These are phyloP conservation scores for Zeuzera pyrina DNA, from an alignment of 2,888 invertebrate species.

Conservation along the genomic window DNA sequence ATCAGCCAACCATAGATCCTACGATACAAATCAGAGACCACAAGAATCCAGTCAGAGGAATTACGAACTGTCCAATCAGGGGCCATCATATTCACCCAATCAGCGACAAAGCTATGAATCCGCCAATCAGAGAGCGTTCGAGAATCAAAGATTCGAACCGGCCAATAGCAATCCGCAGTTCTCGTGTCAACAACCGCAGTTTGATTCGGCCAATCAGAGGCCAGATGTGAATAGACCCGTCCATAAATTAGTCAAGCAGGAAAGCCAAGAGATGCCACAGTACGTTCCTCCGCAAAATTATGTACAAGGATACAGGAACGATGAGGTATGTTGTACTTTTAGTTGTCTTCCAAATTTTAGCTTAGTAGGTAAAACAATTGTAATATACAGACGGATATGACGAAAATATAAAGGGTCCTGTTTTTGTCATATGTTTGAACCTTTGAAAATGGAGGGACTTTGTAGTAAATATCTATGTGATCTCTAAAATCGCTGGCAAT, in stretches of 20 bases:
- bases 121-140: slow-evolving; percentile 16
- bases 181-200: slow-evolving; percentile 10
- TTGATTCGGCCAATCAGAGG: slow-evolving; percentile 16
- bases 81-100: slow-evolving; percentile 11
- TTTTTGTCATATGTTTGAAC: too few relatives aligned
- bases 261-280: slow-evolving; percentile 24
- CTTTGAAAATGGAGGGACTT: too few relatives aligned
- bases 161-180: neutral
- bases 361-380: too few relatives aligned
- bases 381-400: too few relatives aligned
- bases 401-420: too few relatives aligned
- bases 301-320: slow-evolving; percentile 29
- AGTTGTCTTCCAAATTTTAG: too few relatives aligned
- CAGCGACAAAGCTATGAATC: slow-evolving; percentile 4
- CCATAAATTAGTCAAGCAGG: slow-evolving; percentile 22
- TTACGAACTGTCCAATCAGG: too few relatives aligned
- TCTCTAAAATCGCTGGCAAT: too few relatives aligned
- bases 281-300: slow-evolving; percentile 26
- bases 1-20: too few relatives aligned
- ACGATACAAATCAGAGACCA: too few relatives aligned
- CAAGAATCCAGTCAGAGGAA: neutral
- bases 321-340: slow-evolving; percentile 28
- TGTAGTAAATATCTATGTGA: too few relatives aligned
- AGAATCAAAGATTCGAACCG: slow-evolving; percentile 3
- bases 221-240: too few relatives aligned